phyloP scores from a whole-genome alignment of 2,888 invertebrate genomes.

The Anorthoa munda region DNA sequence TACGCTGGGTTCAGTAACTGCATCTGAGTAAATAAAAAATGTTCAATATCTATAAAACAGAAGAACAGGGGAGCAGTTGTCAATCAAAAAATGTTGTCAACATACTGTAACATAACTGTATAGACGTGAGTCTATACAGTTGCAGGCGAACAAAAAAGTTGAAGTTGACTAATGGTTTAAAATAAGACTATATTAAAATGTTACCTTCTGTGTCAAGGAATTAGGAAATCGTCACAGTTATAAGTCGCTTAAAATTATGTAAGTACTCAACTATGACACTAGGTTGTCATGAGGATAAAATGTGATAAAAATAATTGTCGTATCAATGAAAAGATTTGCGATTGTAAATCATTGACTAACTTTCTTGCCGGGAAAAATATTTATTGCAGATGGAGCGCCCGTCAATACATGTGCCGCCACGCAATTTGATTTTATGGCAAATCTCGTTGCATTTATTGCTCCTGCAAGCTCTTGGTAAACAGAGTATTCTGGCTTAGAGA shows the following conservation, averaged over 20 bases:
- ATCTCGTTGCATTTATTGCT: not conserved
- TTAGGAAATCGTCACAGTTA: conserved; percentile 25
- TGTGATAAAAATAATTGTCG: no score
- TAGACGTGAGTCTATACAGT: no score
- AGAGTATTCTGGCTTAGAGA: not conserved
- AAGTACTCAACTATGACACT: conserved; percentile 15
- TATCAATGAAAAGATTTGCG: no score
- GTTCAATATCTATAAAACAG: no score
- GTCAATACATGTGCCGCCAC: not conserved
- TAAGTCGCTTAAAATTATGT: no score
- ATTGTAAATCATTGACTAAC: not conserved
- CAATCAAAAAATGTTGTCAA: no score
- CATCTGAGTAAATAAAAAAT: not conserved
- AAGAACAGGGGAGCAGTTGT: no score
- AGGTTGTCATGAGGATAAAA: not conserved
- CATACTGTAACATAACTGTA: no score
- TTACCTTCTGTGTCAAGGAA: conserved; percentile 23
- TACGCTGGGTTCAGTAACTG: no score
- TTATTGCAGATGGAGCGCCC: not conserved
- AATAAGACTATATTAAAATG: no score
- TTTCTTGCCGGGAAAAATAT: not conserved
- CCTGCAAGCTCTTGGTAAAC: not conserved
- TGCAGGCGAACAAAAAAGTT: no score
- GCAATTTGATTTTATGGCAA: not conserved
- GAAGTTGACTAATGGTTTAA: no score